A percentile compares a stretch with the other conserved stretches of the same genome.
Evolutionary conservation across 2,888 invertebrate genomes (phyloP).

Genomic region (Bembecia ichneumoniformis): DNA sequence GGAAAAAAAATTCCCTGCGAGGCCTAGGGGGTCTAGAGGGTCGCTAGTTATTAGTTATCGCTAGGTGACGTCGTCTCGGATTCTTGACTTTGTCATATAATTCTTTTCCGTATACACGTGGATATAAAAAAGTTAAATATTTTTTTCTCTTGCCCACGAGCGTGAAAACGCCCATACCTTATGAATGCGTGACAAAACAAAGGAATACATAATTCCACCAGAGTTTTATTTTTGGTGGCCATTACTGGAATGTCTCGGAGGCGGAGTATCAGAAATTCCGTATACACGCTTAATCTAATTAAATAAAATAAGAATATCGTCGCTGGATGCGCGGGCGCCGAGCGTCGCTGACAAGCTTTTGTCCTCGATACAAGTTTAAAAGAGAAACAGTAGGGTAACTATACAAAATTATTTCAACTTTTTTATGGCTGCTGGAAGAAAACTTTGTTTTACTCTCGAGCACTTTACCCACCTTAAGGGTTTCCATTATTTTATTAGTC

Average conservation of each 20-base stretch:
- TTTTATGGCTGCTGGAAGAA: no score
- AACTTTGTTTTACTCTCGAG: no score
- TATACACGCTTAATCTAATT: conserved; percentile 9
- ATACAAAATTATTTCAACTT: no score
- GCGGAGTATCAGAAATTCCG: conserved; percentile 3
- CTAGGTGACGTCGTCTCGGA: no score
- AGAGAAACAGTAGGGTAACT: no score
- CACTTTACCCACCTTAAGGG: no score
- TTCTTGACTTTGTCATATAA: no score
- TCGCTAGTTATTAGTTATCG: no score
- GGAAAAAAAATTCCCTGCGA: no score
- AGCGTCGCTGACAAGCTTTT: conserved; percentile 28
- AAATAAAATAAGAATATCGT: conserved; percentile 12
- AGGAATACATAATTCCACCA: not conserved
- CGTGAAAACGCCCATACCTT: not conserved
- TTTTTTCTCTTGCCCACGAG: not conserved
- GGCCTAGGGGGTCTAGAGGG: no score
- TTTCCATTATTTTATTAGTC: no score
- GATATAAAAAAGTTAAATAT: not conserved
- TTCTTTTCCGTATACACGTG: no score
- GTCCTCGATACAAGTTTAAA: conserved; percentile 16
- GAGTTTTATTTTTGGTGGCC: not conserved
- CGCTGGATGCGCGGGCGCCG: conserved; percentile 21
- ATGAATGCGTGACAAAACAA: not conserved
- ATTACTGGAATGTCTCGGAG: not conserved